These are phyloP conservation scores for Listronotus oregonensis DNA, from an alignment of 1,140 invertebrate species.

Conservation along the genomic window DNA sequence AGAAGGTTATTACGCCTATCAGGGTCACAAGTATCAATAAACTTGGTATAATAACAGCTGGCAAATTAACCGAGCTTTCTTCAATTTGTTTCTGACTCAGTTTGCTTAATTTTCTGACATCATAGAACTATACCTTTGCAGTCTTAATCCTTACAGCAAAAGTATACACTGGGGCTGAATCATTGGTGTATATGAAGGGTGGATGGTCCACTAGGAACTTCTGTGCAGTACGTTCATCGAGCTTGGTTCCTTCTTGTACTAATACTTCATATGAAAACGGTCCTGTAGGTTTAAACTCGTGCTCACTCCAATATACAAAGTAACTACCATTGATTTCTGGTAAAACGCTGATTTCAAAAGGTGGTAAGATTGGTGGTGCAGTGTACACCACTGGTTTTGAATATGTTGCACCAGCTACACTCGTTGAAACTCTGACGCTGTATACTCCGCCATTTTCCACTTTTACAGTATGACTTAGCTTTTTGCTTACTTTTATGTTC, in stretches of 20 bases:
- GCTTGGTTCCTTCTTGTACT: conserved; percentile 62
- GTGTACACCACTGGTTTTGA: conserved; percentile 58
- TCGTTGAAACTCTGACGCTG: conserved; percentile 64
- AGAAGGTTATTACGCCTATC: conserved; percentile 64
- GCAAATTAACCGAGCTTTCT: conserved; percentile 38
- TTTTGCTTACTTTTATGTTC: conserved; percentile 53
- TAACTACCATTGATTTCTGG: conserved; percentile 63
- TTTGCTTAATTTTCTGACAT: conserved; percentile 61
- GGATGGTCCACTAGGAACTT: conserved; percentile 58
- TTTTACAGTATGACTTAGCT: conserved; percentile 61
- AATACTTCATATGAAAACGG: conserved; percentile 65
- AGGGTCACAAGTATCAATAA: conserved; percentile 56
- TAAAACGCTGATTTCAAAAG: conserved; percentile 66
- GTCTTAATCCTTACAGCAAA: conserved; percentile 69
- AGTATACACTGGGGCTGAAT: conserved; percentile 62
- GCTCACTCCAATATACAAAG: conserved; percentile 67
- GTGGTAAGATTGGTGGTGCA: conserved; percentile 67
- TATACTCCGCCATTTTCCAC: conserved; percentile 69
- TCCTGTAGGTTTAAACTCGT: conserved; percentile 38
- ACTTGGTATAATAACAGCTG: conserved; percentile 45
- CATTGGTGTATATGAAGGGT: conserved; percentile 63
- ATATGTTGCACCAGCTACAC: conserved; percentile 56
- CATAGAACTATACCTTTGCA: conserved; percentile 66
- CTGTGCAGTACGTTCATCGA: conserved; percentile 61
- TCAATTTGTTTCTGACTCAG: conserved; percentile 1